Conservation (phyloP, 2,113 vertebrate genomes). For the Serinus canaria region DNA sequence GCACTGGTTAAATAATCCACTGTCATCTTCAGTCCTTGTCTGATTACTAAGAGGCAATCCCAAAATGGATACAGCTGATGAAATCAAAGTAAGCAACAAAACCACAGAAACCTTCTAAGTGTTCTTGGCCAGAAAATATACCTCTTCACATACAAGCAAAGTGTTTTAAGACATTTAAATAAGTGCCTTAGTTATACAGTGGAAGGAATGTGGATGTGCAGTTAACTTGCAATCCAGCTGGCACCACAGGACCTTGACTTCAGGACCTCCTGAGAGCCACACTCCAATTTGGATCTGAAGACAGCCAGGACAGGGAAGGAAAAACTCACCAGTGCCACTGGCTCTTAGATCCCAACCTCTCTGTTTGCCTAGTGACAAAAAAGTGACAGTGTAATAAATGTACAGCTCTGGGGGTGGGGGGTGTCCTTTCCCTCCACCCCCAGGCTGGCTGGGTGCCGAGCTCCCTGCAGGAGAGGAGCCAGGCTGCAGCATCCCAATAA, state of each 20-base stretch:
- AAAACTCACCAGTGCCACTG: not conserved
- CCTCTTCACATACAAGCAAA: not conserved
- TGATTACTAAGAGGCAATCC: not conserved
- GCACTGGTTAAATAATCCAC: not conserved
- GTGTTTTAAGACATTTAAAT: not conserved
- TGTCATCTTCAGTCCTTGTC: not conserved
- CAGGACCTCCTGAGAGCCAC: not conserved
- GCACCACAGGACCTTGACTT: not conserved
- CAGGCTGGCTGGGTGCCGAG: not conserved
- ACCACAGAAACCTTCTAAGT: not conserved
- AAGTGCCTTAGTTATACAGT: not conserved
- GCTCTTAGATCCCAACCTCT: not conserved
- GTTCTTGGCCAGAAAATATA: not conserved
- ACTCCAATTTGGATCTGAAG: not conserved
- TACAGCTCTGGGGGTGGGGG: rapidly evolving
- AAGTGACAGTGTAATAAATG: not conserved
- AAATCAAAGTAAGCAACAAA: not conserved
- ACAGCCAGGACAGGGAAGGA: not conserved
- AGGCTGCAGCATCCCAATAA: not conserved
- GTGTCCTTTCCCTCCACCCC: not conserved
- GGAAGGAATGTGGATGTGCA: not conserved
- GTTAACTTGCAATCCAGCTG: not conserved
- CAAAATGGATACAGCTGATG: not conserved
- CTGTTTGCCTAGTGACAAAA: not conserved
- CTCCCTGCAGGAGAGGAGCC: not conserved